Conservation (phyloP, 2,797 vertebrate genomes). For the Sebastes nivosus region DNA sequence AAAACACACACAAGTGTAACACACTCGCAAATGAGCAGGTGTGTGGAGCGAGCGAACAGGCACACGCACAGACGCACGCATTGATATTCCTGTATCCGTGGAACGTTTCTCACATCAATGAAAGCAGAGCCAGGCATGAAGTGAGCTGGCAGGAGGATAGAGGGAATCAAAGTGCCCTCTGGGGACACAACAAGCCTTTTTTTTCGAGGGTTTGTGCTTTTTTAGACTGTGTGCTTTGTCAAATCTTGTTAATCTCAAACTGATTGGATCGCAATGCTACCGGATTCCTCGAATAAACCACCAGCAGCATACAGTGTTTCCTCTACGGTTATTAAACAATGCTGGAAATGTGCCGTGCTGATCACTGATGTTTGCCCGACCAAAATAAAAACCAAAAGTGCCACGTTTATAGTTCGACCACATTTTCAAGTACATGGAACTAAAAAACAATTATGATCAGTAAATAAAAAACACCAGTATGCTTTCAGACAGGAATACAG, state of each 20-base stretch:
- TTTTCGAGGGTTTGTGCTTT: constrained; percentile 55
- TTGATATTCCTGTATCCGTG: constrained; percentile 64
- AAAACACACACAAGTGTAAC: constrained; percentile 12
- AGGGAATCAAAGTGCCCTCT: constrained; percentile 70
- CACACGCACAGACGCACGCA: constrained; percentile 27
- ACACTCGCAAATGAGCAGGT: constrained; percentile 63
- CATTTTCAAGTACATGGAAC: neutral
- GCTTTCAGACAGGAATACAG: neutral
- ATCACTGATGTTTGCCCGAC: neutral
- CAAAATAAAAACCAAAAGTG: neutral
- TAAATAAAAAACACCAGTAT: neutral
- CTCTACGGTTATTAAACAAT: neutral
- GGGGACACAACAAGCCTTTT: constrained; percentile 46
- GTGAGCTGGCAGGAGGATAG: constrained; percentile 69
- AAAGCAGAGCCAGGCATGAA: constrained; percentile 69
- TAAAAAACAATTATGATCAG: neutral
- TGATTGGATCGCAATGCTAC: constrained; percentile 46
- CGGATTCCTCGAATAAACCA: constrained; percentile 50
- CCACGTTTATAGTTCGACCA: neutral
- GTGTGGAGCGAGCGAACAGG: constrained; percentile 35
- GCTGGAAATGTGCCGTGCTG: neutral
- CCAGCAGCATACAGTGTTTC: neutral
- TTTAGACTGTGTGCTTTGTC: constrained; percentile 67
- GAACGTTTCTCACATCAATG: constrained; percentile 75
- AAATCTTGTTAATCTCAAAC: constrained; percentile 67